Evolutionary conservation across 2,888 invertebrate species (phyloP), one percentile per base, ranked within the genome.

Genomic region (Drosophila helvetica): DNA sequence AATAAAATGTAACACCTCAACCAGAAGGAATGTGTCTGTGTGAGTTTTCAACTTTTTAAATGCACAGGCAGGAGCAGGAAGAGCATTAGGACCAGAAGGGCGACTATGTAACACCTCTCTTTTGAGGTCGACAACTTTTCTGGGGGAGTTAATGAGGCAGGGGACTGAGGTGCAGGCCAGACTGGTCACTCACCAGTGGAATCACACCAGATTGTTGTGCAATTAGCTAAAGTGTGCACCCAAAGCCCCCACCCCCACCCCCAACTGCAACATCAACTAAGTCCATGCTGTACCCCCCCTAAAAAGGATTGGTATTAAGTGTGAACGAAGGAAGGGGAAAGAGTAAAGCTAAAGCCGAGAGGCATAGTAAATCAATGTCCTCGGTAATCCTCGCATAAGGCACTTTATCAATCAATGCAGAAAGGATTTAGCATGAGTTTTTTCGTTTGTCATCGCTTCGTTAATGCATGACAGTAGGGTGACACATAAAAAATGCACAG

Each of bases 361-460:
- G 70, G 77, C 78, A 68, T 78, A 80, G 87, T 89, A 89, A 88
- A 88, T 88, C 88, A 88, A 86, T 88, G 89, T 88, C 88, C 75
- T 74, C 74, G 38, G 74, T 88, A 88, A 88, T 89, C 87, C 88
- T 79, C 79, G 75, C 88, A 88, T 89, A 89, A 89, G 87, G 89
- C 85, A 86, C 88, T 88, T 86, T 86, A 86, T 86, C 86, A 86
- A 86, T 86, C 86, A 86, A 88, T 86, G 85, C 81, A 81, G 81
- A 88, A 88, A 88, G 85, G 88, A 80, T 86, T 88, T 88, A 74
- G 70, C 71, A 58, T 71, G 82, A 75, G 79, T 83, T 81, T 84
- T 85, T 79, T 38, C 38, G 38, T n/a, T 38, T 84, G 79, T 83
- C 82, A 77, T 78, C 75, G 83, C 77, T 76, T 66, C 69, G 69